Percentiles rank a stretch among this genome's conserved stretches.
Conservation (phyloP, 2,113 vertebrate genomes). For the Tympanuchus pallidicinctus region DNA sequence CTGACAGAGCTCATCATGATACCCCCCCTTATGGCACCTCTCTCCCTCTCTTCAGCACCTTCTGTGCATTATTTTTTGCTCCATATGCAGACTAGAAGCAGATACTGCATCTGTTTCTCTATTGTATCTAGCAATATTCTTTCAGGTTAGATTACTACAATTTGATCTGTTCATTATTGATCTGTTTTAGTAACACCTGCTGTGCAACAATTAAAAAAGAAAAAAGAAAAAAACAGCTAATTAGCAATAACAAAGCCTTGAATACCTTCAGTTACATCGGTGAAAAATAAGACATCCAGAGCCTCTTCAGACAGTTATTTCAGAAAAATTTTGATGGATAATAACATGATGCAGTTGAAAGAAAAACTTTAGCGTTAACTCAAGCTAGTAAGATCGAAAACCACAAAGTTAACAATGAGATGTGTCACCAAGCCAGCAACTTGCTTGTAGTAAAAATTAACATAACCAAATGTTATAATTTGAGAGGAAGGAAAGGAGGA, state of each 20-base stretch:
- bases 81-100: too few relatives aligned
- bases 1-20: rapidly evolving
- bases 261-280: not conserved
- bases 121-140: not conserved
- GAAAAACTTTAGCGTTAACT: not conserved
- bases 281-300: not conserved
- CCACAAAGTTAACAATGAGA: not conserved
- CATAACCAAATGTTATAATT: not conserved
- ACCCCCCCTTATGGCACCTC: too few relatives aligned
- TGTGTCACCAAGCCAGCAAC: not conserved
- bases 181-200: not conserved
- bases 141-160: not conserved
- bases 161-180: not conserved
- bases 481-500: not conserved
- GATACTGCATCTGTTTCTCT: not conserved
- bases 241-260: not conserved
- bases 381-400: not conserved
- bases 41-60: not conserved
- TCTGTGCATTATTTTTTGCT: too few relatives aligned
- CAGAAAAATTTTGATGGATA: not conserved
- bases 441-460: not conserved
- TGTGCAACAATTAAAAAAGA: not conserved
- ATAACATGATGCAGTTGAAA: not conserved
- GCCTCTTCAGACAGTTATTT: not conserved
- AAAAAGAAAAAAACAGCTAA: not conserved